Evolutionary conservation across 2,888 invertebrate genomes (phyloP).

Genomic region (Abrostola triplasia): DNA sequence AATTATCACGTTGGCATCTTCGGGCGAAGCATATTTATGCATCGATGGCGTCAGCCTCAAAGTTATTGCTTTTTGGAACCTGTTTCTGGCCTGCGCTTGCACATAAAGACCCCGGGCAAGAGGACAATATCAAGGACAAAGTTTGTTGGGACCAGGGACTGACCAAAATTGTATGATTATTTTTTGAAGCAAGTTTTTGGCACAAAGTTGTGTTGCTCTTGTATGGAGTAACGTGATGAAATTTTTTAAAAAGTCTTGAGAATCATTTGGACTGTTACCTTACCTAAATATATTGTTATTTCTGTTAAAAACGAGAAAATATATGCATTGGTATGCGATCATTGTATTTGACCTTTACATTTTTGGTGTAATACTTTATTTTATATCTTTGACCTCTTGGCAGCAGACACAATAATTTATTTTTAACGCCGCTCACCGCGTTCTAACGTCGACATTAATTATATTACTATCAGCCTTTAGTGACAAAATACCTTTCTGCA

Average conservation of each 20-base stretch:
- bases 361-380: slow-evolving; percentile 36
- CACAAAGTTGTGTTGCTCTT: neutral
- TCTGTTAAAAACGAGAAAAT: neutral
- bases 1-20: slow-evolving; percentile 60
- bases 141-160: slow-evolving; percentile 21
- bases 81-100: slow-evolving; percentile 55
- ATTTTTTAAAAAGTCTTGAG: neutral
- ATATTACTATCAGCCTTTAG: too few species aligned
- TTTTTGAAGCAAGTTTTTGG: neutral
- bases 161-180: slow-evolving; percentile 5
- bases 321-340: slow-evolving; percentile 13
- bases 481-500: too few species aligned
- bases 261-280: neutral
- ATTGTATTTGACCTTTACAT: slow-evolving; percentile 46
- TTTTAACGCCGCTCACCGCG: slow-evolving; percentile 14
- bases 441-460: too few species aligned
- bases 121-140: slow-evolving; percentile 60
- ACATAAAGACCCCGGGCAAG: slow-evolving; percentile 30
- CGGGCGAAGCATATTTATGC: slow-evolving; percentile 65
- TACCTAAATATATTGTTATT: neutral
- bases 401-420: slow-evolving; percentile 15
- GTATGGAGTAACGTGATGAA: neutral
- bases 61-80: slow-evolving; percentile 65
- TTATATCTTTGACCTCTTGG: slow-evolving; percentile 47
- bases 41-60: slow-evolving; percentile 63